Conservation (phyloP, 2,113 vertebrate genomes). For the Kryptolebias marmoratus region DNA sequence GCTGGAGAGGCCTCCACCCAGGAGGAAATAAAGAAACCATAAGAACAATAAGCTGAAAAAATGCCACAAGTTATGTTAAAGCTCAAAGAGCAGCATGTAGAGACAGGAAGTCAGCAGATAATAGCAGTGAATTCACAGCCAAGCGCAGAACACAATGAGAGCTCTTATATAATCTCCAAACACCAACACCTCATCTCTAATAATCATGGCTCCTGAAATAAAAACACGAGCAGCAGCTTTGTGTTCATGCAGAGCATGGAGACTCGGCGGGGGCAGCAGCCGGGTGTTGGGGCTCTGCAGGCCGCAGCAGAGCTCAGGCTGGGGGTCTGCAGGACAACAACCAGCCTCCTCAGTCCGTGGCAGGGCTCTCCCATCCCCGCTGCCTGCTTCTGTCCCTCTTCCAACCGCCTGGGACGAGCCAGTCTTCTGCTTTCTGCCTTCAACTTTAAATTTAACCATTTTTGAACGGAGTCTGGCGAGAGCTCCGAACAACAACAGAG, state of each 20-base stretch:
- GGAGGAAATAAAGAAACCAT: neutral
- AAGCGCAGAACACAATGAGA: constrained; percentile 41
- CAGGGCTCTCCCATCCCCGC: constrained; percentile 8
- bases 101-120: neutral
- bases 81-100: neutral
- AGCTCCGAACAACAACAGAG: constrained; percentile 27
- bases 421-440: neutral
- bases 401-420: neutral
- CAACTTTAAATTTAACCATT: neutral
- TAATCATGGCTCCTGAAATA: too few species aligned
- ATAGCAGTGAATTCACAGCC: constrained; percentile 9
- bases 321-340: constrained; percentile 31
- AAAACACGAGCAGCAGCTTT: neutral
- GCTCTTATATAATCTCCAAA: constrained; percentile 62
- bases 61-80: neutral
- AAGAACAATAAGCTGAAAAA: neutral
- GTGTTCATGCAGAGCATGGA: constrained; percentile 46
- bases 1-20: constrained; percentile 11
- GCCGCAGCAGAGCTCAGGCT: constrained; percentile 40
- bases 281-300: constrained; percentile 22
- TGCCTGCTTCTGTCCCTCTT: neutral
- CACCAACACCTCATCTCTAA: constrained; percentile 10
- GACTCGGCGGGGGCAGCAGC: constrained; percentile 23
- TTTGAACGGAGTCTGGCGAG: constrained; percentile 24
- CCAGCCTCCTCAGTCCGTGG: constrained; percentile 11